These are phyloP conservation scores for Micromys minutus DNA, from an alignment of 2,113 vertebrate species.

Conservation along the genomic window DNA sequence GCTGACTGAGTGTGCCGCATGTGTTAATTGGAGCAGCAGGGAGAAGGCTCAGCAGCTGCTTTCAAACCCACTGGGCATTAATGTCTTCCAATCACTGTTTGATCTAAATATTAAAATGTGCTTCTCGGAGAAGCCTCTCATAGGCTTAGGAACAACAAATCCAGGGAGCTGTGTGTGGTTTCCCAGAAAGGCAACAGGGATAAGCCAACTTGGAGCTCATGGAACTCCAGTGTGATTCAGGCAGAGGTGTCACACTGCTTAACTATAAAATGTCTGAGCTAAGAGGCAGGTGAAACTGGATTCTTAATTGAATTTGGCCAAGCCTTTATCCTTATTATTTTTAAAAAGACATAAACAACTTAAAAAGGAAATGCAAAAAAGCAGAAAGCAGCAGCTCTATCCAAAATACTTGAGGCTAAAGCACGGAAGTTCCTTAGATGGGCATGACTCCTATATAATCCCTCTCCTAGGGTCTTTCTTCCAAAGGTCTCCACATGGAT, in stretches of 20 bases:
- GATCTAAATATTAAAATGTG: slow-evolving; percentile 84
- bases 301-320: slow-evolving; percentile 1
- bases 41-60: slow-evolving; percentile 87
- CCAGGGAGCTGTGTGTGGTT: slow-evolving; percentile 67
- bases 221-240: slow-evolving; percentile 33
- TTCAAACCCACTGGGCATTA: slow-evolving; percentile 87
- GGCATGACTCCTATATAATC: background rate
- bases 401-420: slow-evolving; percentile 66
- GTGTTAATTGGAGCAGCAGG: slow-evolving; percentile 89
- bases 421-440: background rate
- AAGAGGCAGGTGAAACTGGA: background rate
- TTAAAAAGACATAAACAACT: slow-evolving; percentile 65
- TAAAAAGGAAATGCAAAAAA: background rate
- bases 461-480: slow-evolving; percentile 31
- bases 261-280: background rate
- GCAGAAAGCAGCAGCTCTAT: slow-evolving; percentile 52
- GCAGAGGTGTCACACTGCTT: slow-evolving; percentile 69
- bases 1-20: slow-evolving; percentile 79
- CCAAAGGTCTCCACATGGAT: background rate
- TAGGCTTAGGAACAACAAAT: slow-evolving; percentile 76
- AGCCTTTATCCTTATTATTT: fast-evolving
- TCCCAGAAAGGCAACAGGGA: slow-evolving; percentile 2
- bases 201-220: background rate
- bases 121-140: slow-evolving; percentile 77
- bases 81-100: slow-evolving; percentile 84